Percentiles rank a stretch among this genome's conserved stretches.
phyloP scores from a whole-genome alignment of 2,797 vertebrate genomes.

The Sebastes trivittatus region DNA sequence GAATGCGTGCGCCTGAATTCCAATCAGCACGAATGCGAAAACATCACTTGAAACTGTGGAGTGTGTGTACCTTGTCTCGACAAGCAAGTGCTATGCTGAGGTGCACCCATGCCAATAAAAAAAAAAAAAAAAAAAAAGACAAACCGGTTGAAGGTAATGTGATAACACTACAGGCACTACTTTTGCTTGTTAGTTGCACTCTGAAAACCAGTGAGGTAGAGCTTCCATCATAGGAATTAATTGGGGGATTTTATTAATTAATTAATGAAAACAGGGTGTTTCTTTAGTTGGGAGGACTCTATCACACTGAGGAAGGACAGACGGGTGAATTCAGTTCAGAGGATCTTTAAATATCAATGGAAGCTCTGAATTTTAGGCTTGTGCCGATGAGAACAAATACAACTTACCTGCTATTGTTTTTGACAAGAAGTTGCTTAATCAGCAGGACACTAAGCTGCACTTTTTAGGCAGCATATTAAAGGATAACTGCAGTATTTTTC shows the following conservation, averaged over 20 bases:
- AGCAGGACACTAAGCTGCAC: not conserved
- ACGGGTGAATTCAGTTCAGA: not conserved
- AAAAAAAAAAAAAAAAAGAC: constrained; percentile 12
- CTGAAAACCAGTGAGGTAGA: constrained; percentile 50
- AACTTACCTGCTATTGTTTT: not conserved
- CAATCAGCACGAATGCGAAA: constrained; percentile 25
- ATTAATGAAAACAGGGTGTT: not conserved
- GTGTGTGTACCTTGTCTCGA: constrained; percentile 57
- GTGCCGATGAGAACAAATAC: constrained; percentile 49
- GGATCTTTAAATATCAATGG: constrained; percentile 57
- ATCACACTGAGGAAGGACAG: constrained; percentile 8
- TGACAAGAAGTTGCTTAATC: not conserved
- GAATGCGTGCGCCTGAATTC: constrained; percentile 57
- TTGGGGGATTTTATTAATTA: not conserved
- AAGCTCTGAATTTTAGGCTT: constrained; percentile 75
- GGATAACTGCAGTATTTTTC: no score
- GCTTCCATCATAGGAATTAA: constrained; percentile 64
- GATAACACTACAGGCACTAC: constrained; percentile 50
- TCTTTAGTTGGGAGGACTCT: not conserved
- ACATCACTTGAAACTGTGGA: constrained; percentile 12
- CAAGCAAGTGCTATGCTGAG: constrained; percentile 60
- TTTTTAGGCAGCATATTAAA: not conserved
- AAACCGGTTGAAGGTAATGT: constrained; percentile 14
- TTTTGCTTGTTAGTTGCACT: constrained; percentile 72
- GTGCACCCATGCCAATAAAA: constrained; percentile 63